Percentiles rank a stretch among this genome's conserved stretches.
Evolutionary conservation across 2,113 vertebrate species (phyloP).

Genomic region (Lethenteron reissneri): DNA sequence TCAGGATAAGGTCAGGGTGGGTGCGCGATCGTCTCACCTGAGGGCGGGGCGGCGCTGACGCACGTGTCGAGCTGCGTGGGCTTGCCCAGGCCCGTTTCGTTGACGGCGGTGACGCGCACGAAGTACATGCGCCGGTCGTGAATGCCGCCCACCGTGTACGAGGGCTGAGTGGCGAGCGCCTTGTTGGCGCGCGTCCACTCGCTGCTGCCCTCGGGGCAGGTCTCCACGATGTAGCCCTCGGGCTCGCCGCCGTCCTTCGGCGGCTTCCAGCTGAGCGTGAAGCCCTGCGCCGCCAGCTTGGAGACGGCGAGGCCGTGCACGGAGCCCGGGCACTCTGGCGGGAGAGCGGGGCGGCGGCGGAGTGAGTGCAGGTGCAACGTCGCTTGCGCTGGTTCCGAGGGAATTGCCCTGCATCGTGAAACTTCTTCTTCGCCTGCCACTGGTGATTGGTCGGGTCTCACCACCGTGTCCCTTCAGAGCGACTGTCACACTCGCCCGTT

Average conservation of each 20-base stretch:
- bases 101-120: constrained; percentile 22
- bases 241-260: constrained; percentile 15
- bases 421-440: too few species aligned
- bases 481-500: too few species aligned
- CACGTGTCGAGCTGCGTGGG: constrained; percentile 17
- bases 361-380: too few species aligned
- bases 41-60: constrained; percentile 20
- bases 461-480: too few species aligned
- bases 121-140: constrained; percentile 23
- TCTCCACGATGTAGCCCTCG: constrained; percentile 23
- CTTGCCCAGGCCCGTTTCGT: constrained; percentile 22
- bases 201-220: constrained; percentile 18
- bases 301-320: constrained; percentile 20
- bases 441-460: too few species aligned
- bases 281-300: constrained; percentile 23
- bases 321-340: constrained; percentile 22
- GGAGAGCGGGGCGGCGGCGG: too few species aligned
- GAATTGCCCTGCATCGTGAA: too few species aligned
- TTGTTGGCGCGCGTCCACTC: constrained; percentile 25
- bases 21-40: constrained; percentile 17
- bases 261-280: constrained; percentile 26
- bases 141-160: constrained; percentile 21
- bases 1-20: too few species aligned
- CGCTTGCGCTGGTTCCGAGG: too few species aligned
- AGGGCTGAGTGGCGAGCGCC: constrained; percentile 19